These are phyloP conservation scores for Oryzias curvinotus DNA, from an alignment of 2,113 vertebrate genomes.

Conservation along the genomic window DNA sequence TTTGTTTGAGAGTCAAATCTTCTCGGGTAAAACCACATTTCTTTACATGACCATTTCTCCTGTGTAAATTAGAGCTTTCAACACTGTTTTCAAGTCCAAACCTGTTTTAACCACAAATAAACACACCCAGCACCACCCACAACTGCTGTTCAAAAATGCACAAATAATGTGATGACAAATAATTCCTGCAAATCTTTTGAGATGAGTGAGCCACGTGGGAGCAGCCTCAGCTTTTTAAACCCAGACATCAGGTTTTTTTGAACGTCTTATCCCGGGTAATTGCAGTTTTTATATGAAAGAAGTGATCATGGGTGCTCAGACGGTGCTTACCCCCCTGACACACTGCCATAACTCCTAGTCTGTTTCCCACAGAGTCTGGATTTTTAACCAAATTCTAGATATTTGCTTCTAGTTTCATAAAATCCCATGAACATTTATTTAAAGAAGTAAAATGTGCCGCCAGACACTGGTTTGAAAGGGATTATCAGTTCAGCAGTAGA, in stretches of 20 bases:
- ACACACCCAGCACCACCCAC: slow-evolving; percentile 7
- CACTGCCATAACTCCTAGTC: too few species aligned
- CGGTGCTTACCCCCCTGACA: slow-evolving; percentile 22
- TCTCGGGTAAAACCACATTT: neutral
- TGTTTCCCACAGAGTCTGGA: too few species aligned
- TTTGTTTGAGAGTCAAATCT: too few species aligned
- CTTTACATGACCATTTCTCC: neutral
- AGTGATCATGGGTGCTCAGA: slow-evolving; percentile 18
- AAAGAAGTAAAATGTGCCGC: too few species aligned
- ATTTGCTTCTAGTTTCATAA: too few species aligned
- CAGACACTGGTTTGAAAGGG: too few species aligned
- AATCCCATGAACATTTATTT: too few species aligned
- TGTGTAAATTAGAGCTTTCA: neutral
- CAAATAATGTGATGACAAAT: neutral
- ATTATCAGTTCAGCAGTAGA: too few species aligned
- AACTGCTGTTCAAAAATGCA: neutral
- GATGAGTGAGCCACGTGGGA: neutral
- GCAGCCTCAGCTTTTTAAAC: neutral
- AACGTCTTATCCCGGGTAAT: slow-evolving; percentile 5
- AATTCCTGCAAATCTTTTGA: neutral
- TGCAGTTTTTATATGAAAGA: slow-evolving; percentile 13
- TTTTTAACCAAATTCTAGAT: too few species aligned
- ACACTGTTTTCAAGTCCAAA: neutral
- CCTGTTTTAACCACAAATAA: neutral
- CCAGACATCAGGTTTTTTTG: neutral